phyloP scores from a whole-genome alignment of 2,797 vertebrate species.

The Denticeps clupeoides region DNA sequence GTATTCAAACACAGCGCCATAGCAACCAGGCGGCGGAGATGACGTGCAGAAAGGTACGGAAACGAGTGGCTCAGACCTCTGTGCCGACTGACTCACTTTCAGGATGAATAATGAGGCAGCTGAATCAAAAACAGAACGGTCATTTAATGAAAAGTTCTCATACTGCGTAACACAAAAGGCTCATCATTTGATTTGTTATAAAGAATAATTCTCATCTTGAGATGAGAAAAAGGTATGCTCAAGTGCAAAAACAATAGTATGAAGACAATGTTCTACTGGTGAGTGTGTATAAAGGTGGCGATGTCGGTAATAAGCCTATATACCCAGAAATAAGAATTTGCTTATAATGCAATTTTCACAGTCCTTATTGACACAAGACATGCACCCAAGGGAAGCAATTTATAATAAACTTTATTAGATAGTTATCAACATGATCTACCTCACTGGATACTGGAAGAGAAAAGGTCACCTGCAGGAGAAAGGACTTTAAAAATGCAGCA shows the following conservation, averaged over 20 bases:
- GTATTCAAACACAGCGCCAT: conserved; percentile 33
- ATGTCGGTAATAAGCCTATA: too few species aligned
- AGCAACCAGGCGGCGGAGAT: conserved; percentile 26
- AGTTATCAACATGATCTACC: conserved; percentile 77
- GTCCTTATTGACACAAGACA: too few species aligned
- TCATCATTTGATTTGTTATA: too few species aligned
- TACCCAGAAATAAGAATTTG: not conserved
- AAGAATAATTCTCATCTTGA: too few species aligned
- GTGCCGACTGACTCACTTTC: conserved; percentile 19
- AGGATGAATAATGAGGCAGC: conserved; percentile 13
- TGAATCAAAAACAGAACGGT: too few species aligned
- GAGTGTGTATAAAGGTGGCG: too few species aligned
- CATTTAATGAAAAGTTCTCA: too few species aligned
- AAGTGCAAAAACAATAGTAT: too few species aligned
- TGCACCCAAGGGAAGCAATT: conserved; percentile 21
- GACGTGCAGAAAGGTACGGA: conserved; percentile 26
- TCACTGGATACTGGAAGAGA: conserved; percentile 66
- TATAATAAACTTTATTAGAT: conserved; percentile 86
- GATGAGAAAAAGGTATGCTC: too few species aligned
- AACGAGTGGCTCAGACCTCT: conserved; percentile 11
- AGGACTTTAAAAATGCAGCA: conserved; percentile 33
- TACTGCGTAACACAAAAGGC: too few species aligned
- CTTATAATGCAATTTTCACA: too few species aligned
- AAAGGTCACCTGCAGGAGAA: conserved; percentile 66
- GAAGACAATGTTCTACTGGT: too few species aligned